A percentile compares a stretch with the other conserved stretches of the same genome.
Conservation (phyloP, 2,888 invertebrate species). For the Amphimallon solstitiale region DNA sequence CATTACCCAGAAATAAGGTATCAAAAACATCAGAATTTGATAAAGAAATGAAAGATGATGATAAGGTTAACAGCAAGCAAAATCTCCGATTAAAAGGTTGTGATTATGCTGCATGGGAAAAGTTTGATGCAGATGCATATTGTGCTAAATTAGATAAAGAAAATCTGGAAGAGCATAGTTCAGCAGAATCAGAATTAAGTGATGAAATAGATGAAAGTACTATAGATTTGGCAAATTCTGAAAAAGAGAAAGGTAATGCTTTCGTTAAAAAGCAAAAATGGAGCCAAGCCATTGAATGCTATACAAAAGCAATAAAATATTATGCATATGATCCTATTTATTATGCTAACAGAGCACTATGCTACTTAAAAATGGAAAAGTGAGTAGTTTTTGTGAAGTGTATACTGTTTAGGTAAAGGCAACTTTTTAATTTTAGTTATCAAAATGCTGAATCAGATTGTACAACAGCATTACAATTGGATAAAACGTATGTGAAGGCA, state of each 20-base stretch:
- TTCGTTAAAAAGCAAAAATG: slow-evolving; percentile 83
- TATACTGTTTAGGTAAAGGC: slow-evolving; percentile 1
- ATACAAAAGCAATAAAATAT: slow-evolving; percentile 86
- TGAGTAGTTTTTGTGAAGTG: slow-evolving; percentile 61
- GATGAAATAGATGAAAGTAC: slow-evolving; percentile 68
- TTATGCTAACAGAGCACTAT: slow-evolving; percentile 89
- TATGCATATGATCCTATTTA: slow-evolving; percentile 83
- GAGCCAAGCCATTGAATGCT: slow-evolving; percentile 86
- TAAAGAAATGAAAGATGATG: background rate
- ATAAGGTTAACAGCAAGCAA: slow-evolving; percentile 46
- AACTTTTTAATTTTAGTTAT: slow-evolving; percentile 64
- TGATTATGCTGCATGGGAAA: slow-evolving; percentile 81
- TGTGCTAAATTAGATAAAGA: slow-evolving; percentile 71
- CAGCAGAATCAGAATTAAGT: slow-evolving; percentile 58
- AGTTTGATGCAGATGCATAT: slow-evolving; percentile 79
- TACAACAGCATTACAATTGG: slow-evolving; percentile 79
- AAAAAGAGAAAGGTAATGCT: slow-evolving; percentile 85
- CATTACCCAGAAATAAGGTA: slow-evolving; percentile 35
- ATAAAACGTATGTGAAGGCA: slow-evolving; percentile 85
- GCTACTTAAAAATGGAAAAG: slow-evolving; percentile 83
- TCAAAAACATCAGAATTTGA: background rate
- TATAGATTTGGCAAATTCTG: slow-evolving; percentile 72
- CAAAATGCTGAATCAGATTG: slow-evolving; percentile 83
- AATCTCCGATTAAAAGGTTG: slow-evolving; percentile 67
- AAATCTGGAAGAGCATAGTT: slow-evolving; percentile 61